Evolutionary conservation across 2,797 vertebrate species (phyloP).

Genomic region (Ficedula albicollis): DNA sequence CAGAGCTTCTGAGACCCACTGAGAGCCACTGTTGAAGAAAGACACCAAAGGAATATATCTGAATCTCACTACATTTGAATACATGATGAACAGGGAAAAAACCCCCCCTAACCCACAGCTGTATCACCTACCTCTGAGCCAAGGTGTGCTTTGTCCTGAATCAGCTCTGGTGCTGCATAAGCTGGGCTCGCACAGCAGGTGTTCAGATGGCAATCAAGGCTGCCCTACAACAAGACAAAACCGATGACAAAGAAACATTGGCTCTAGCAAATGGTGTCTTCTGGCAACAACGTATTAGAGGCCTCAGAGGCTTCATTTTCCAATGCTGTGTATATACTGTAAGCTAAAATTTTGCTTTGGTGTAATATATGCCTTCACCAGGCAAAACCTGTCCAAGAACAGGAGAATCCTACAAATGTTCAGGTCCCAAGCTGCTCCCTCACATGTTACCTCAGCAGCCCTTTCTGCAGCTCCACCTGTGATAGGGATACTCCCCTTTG

Average conservation of each 20-base stretch:
- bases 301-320: not conserved
- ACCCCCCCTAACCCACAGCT: not conserved
- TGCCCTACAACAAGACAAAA: slow-evolving; percentile 78
- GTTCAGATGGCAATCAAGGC: slow-evolving; percentile 87
- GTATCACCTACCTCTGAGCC: slow-evolving; percentile 86
- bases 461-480: not conserved
- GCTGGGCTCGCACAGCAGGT: slow-evolving; percentile 95
- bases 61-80: not conserved
- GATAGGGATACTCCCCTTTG: not conserved
- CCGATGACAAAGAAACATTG: not conserved
- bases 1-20: not conserved
- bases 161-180: slow-evolving; percentile 94
- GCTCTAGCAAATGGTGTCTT: not conserved
- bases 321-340: not conserved
- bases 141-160: slow-evolving; percentile 94
- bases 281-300: not conserved
- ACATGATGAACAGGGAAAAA: accelerated
- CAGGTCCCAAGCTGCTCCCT: not conserved
- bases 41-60: not conserved
- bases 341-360: not conserved
- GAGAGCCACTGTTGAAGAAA: not conserved
- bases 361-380: not conserved
- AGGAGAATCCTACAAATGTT: not conserved
- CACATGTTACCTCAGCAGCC: not conserved
- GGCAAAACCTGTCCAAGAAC: not conserved